These are phyloP conservation scores for Cryptops parisi DNA, from an alignment of 2,888 invertebrate species.

Conservation along the genomic window DNA sequence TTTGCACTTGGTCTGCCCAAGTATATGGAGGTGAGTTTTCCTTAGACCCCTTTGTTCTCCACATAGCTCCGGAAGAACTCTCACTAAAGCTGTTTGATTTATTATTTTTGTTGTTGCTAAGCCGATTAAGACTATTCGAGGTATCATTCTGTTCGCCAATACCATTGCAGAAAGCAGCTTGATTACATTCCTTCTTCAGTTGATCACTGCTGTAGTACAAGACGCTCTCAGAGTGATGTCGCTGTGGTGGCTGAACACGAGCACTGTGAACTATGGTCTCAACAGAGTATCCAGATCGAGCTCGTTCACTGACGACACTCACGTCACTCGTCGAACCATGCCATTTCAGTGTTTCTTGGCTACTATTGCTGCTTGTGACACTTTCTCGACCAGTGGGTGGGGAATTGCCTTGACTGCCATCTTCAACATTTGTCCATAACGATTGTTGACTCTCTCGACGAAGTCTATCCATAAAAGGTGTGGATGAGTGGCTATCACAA, in stretches of 20 bases:
- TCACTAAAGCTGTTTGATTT: not conserved
- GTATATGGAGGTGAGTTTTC: not conserved
- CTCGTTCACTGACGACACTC: conserved; percentile 34
- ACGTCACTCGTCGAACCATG: conserved; percentile 60
- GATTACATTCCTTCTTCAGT: not conserved
- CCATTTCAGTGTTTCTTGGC: conserved; percentile 63
- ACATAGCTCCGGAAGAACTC: not conserved
- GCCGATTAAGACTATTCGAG: not conserved
- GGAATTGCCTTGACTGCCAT: conserved; percentile 30
- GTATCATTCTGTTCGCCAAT: not conserved
- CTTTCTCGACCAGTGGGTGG: conserved; percentile 39
- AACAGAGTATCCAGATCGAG: conserved; percentile 13
- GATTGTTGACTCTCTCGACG: conserved; percentile 42
- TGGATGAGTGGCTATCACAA: conserved; percentile 25
- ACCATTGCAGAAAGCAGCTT: conserved; percentile 3
- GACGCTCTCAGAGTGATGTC: conserved; percentile 62
- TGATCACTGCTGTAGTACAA: conserved; percentile 42
- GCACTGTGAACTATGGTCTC: conserved; percentile 53
- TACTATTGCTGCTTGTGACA: conserved; percentile 41
- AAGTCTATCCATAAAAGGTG: conserved; percentile 58
- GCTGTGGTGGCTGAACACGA: conserved; percentile 57
- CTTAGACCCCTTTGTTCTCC: not conserved
- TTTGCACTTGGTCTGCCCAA: conserved; percentile 28
- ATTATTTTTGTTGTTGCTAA: not conserved
- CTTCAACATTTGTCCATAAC: conserved; percentile 23